Conservation (phyloP, 2,888 invertebrate genomes). For the Drosophila diplacantha region DNA sequence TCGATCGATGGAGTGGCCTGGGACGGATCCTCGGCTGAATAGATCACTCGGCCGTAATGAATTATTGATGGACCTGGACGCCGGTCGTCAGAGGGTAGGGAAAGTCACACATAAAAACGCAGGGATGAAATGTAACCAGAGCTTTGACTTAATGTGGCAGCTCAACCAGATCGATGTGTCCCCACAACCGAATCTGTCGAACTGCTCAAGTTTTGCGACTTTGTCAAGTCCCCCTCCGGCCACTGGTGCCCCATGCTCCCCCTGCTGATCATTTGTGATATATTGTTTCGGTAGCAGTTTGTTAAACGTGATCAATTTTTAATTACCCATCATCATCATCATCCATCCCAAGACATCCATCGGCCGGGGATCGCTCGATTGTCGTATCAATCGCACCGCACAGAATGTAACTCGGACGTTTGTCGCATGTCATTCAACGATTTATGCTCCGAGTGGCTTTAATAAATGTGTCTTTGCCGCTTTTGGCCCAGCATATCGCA, state of each 20-base stretch:
- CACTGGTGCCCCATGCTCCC: neutral
- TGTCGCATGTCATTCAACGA: conserved; percentile 75
- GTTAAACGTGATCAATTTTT: conserved; percentile 77
- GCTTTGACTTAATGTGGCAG: conserved; percentile 69
- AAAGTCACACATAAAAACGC: conserved; percentile 29
- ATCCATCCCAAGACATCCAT: conserved; percentile 39
- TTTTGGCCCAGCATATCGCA: conserved; percentile 45
- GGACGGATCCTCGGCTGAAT: conserved; percentile 42
- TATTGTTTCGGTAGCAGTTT: conserved; percentile 73
- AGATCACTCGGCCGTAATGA: conserved; percentile 67
- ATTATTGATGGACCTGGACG: conserved; percentile 61
- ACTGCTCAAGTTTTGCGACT: conserved; percentile 55
- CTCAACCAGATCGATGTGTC: conserved; percentile 38
- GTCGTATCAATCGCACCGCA: conserved; percentile 68
- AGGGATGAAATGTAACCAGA: conserved; percentile 40
- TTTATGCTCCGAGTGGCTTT: conserved; percentile 67
- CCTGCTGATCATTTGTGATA: conserved; percentile 52
- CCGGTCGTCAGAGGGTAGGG: conserved; percentile 22
- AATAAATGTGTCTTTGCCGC: conserved; percentile 67
- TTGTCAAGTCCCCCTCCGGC: conserved; percentile 55
- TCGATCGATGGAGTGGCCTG: conserved; percentile 26
- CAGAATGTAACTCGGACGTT: conserved; percentile 65
- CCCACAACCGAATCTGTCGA: conserved; percentile 41
- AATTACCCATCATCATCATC: conserved; percentile 73
- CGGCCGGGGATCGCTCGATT: conserved; percentile 35